Conservation (phyloP, 1,140 invertebrate genomes). For the Grapholita molesta region DNA sequence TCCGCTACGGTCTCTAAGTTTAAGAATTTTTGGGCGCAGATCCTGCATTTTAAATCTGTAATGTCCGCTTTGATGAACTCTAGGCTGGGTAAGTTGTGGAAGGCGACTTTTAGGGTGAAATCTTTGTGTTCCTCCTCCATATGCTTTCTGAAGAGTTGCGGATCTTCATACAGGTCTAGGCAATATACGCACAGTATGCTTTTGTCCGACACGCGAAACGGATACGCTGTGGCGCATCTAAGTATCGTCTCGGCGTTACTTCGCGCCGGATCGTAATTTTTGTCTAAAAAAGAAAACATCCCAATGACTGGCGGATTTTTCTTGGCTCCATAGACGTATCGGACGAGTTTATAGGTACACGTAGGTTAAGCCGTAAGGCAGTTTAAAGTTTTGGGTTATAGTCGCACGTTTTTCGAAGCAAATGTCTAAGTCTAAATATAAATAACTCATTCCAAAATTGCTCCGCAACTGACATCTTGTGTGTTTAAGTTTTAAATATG, state of each 20-base stretch:
- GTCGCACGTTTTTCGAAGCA: not conserved
- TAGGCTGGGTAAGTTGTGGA: constrained; percentile 56
- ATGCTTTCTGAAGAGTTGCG: constrained; percentile 51
- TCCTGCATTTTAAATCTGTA: constrained; percentile 49
- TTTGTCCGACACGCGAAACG: constrained; percentile 67
- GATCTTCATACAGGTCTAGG: constrained; percentile 61
- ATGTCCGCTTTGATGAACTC: constrained; percentile 65
- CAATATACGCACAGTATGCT: constrained; percentile 69
- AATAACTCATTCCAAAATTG: not conserved
- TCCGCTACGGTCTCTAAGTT: constrained; percentile 38
- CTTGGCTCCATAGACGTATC: not conserved
- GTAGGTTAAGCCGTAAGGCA: not conserved
- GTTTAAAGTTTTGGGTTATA: not conserved
- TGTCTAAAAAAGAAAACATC: constrained; percentile 66
- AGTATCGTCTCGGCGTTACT: constrained; percentile 59
- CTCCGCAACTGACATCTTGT: not conserved
- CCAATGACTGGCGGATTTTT: constrained; percentile 24
- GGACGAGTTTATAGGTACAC: not conserved
- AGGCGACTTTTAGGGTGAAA: constrained; percentile 56
- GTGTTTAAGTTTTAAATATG: not conserved
- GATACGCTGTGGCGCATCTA: constrained; percentile 58
- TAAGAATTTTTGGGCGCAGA: constrained; percentile 36
- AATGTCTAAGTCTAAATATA: not conserved
- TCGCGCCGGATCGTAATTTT: constrained; percentile 55
- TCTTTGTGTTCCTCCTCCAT: constrained; percentile 55